Percentiles rank a stretch among this genome's conserved stretches.
These are phyloP conservation scores for Cristatella mucedo DNA, from an alignment of 2,888 invertebrate genomes.

Conservation along the genomic window DNA sequence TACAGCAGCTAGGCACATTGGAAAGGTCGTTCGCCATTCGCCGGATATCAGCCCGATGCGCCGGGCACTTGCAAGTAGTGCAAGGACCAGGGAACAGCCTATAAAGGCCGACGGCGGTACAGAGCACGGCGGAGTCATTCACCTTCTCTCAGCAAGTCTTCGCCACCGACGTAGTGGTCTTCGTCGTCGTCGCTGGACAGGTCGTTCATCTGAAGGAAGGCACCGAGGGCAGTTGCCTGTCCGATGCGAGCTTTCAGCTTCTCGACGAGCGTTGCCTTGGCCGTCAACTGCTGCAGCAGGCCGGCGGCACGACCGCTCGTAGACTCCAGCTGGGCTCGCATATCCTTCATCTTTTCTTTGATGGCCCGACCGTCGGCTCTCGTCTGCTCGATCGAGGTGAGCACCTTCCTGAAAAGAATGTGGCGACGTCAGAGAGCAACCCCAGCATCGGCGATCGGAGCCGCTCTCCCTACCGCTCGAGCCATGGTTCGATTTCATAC, in stretches of 20 bases:
- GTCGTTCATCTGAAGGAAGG: conserved; percentile 34
- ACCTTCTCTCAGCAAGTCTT: conserved; percentile 31
- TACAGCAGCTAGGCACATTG: too few relatives aligned
- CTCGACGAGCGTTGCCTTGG: conserved; percentile 28
- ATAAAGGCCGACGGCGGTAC: too few relatives aligned
- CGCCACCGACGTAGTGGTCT: conserved; percentile 22
- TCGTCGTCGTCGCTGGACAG: conserved; percentile 23
- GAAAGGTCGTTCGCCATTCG: too few relatives aligned
- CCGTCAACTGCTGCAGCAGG: conserved; percentile 24
- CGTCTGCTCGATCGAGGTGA: conserved; percentile 35
- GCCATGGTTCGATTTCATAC: too few relatives aligned
- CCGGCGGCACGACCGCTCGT: conserved; percentile 25
- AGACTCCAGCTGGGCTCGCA: conserved; percentile 26
- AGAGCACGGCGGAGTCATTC: too few relatives aligned
- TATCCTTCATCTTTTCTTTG: conserved; percentile 31
- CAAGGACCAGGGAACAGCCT: too few relatives aligned
- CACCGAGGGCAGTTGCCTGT: conserved; percentile 28
- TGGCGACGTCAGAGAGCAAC: too few relatives aligned
- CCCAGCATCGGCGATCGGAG: too few relatives aligned
- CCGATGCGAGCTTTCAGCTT: conserved; percentile 17
- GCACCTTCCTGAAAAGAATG: conserved; percentile 22
- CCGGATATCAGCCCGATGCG: too few relatives aligned
- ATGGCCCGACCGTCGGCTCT: conserved; percentile 31
- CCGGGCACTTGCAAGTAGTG: too few relatives aligned
- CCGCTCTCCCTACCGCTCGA: too few relatives aligned